A percentile compares a stretch with the other conserved stretches of the same genome.
Conservation (phyloP, 2,797 vertebrate genomes). For the Chelmon rostratus region DNA sequence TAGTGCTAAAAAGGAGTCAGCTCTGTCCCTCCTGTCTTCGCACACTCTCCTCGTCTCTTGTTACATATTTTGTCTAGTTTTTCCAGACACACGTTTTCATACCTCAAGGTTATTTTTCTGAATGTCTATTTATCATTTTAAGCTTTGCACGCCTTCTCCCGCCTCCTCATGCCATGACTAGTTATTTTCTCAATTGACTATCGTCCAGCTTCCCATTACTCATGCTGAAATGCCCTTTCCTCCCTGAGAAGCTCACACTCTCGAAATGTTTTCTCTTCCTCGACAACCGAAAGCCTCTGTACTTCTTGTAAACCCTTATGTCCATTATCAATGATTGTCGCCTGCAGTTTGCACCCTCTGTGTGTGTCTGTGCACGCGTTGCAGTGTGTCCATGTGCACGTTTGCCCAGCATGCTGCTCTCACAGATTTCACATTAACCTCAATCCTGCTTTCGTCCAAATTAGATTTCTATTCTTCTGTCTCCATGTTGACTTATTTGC, state of each 20-base stretch:
- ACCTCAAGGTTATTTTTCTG: slow-evolving; percentile 73
- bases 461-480: slow-evolving; percentile 74
- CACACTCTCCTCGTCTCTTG: slow-evolving; percentile 22
- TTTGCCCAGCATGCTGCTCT: slow-evolving; percentile 44
- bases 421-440: slow-evolving; percentile 69
- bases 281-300: slow-evolving; percentile 29
- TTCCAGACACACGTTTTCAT: slow-evolving; percentile 45
- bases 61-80: slow-evolving; percentile 36
- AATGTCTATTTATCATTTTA: slow-evolving; percentile 72
- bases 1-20: slow-evolving; percentile 39
- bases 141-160: slow-evolving; percentile 51
- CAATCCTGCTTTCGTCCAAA: slow-evolving; percentile 71
- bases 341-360: background rate
- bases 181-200: slow-evolving; percentile 76
- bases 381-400: slow-evolving; percentile 6
- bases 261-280: slow-evolving; percentile 45
- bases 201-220: slow-evolving; percentile 65
- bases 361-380: background rate
- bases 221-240: slow-evolving; percentile 61
- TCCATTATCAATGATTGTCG: slow-evolving; percentile 43
- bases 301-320: slow-evolving; percentile 4
- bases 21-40: slow-evolving; percentile 9
- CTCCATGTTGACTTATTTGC: slow-evolving; percentile 77
- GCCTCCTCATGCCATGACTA: slow-evolving; percentile 64
- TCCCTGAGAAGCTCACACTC: slow-evolving; percentile 35